Conservation (phyloP, 2,113 vertebrate species). For the Marmota monax region DNA sequence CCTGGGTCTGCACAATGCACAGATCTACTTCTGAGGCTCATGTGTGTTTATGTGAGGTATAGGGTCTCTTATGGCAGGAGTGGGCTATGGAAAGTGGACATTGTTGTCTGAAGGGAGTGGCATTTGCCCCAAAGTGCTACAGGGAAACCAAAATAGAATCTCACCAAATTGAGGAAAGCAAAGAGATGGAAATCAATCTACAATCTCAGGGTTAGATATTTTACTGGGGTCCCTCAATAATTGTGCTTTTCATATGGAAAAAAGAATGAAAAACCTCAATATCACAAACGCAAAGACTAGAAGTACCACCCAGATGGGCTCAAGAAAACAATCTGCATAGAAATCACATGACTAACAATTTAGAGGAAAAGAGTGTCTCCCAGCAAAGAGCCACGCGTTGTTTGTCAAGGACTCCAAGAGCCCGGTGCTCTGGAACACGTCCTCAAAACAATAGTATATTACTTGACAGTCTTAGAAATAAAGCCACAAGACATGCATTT, state of each 20-base stretch:
- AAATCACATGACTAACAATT: background rate
- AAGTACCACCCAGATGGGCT: background rate
- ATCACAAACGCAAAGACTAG: background rate
- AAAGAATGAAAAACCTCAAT: background rate
- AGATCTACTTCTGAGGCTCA: background rate
- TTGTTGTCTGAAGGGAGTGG: background rate
- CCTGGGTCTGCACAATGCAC: accelerated
- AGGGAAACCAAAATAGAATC: background rate
- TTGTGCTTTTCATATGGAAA: background rate
- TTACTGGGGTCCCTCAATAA: background rate
- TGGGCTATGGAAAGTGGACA: background rate
- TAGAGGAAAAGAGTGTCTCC: too few species aligned
- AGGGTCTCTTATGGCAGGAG: background rate
- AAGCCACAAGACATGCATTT: too few species aligned
- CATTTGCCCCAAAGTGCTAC: background rate
- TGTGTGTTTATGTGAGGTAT: background rate
- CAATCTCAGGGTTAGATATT: background rate
- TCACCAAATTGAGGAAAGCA: background rate
- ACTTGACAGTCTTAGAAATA: background rate
- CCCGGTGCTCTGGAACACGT: background rate
- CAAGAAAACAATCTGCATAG: background rate
- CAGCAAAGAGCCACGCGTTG: background rate
- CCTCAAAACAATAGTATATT: background rate
- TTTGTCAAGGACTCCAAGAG: background rate
- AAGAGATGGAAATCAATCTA: background rate